Evolutionary conservation across 1,140 invertebrate genomes (phyloP).

Genomic region (Plutomurus gul): DNA sequence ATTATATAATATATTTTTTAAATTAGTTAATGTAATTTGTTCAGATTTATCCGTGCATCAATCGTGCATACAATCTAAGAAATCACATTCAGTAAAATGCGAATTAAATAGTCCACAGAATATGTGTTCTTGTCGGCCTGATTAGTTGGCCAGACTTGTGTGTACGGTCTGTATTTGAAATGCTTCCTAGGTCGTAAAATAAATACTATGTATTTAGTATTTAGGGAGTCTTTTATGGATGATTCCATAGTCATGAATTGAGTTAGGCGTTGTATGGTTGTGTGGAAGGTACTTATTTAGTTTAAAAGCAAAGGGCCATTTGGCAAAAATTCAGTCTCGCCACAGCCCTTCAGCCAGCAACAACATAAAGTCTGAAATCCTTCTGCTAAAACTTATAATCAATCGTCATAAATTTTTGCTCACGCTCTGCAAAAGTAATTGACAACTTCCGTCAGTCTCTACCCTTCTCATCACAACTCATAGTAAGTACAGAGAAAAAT

Average conservation of each 20-base stretch:
- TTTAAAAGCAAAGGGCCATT: neutral
- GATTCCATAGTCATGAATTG: no score
- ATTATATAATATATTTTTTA: no score
- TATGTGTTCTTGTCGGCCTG: no score
- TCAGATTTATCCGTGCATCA: no score
- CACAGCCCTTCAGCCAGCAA: neutral
- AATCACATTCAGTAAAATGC: no score
- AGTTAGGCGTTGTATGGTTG: no score
- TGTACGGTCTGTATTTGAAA: neutral
- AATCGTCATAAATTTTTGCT: neutral
- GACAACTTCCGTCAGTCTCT: neutral
- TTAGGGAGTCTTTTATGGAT: no score
- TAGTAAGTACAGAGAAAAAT: no score
- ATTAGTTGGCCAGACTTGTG: neutral
- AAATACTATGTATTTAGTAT: no score
- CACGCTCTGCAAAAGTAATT: neutral
- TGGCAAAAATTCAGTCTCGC: constrained; percentile 15
- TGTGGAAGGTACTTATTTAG: neutral
- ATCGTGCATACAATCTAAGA: no score
- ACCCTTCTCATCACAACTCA: neutral
- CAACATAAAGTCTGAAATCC: neutral
- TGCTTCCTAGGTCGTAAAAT: neutral
- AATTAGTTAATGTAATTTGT: no score
- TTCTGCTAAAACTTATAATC: neutral
- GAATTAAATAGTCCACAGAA: no score